Evolutionary conservation across 1,140 invertebrate genomes (phyloP), one percentile per base, ranked within the genome.

Genomic region (Eupeodes corollae): DNA sequence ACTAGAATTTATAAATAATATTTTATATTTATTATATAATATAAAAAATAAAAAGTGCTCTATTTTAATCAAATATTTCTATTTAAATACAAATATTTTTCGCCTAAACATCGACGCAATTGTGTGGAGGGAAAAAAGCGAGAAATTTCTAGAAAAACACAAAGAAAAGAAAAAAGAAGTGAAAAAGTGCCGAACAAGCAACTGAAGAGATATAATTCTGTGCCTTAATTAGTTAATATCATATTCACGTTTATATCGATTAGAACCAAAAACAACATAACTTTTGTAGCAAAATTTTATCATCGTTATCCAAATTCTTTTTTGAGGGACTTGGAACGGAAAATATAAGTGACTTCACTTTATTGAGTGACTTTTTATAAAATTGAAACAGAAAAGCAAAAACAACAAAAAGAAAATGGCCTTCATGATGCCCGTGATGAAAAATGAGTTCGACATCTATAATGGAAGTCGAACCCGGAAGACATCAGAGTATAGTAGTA

Each of bases 381-480:
- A n/a, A n/a, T n/a, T n/a, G n/a, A n/a, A n/a, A n/a, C 10, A 30
- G 16, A 41, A 9, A 44, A 39, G 13, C 37, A 46, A 5, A 38
- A 21, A 11, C 32, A 47, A 12, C 16, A 26, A 18, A 37, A 50
- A 43, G 53, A 62, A 76, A 67, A 91, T 91, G 88, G 88, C 88
- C 73, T 91, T 91, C 72, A 90, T 91, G 87, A 89, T 90, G 84
- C 88, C 87, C 34, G 86, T 91, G 52, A 80, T 91, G 67, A 90
- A 89, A 76, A 91, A 91, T 71, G 86, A 91, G 70, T 91, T 85
- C 76, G 85, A 91, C 66, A 90, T 91, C 66, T 91, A 91, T 75
- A 86, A 87, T 71, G 83, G 81, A 48, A 83, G 84, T 67, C 76
- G 85, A 44, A 78, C 76, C 48, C 73, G 85, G 45, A 75, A 82